Conservation (phyloP, 1,140 invertebrate genomes). For the Agrilus planipennis region DNA sequence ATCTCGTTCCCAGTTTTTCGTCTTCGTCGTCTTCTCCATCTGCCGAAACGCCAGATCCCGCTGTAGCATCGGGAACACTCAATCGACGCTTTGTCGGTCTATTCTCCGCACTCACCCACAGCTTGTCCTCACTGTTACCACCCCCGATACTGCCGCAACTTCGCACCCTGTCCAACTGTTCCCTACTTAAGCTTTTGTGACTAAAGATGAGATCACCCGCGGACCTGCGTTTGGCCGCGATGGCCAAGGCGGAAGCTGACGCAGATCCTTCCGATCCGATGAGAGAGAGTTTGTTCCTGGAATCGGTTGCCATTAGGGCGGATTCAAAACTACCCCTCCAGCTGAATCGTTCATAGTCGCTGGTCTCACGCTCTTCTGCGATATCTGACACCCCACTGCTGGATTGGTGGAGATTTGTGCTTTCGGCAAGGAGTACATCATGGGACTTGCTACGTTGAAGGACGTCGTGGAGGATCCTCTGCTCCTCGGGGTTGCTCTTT, state of each 20-base stretch:
- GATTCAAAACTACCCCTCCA: constrained; percentile 86
- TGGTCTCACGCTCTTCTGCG: constrained; percentile 61
- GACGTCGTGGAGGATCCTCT: constrained; percentile 25
- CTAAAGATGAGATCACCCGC: constrained; percentile 62
- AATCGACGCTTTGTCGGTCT: constrained; percentile 44
- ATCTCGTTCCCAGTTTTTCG: constrained; percentile 39
- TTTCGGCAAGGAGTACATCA: constrained; percentile 53
- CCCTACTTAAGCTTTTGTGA: constrained; percentile 59
- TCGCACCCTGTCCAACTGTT: constrained; percentile 59
- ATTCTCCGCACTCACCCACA: constrained; percentile 38
- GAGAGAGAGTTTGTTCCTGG: constrained; percentile 60
- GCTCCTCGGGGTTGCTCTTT: constrained; percentile 24
- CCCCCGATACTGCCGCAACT: constrained; percentile 71
- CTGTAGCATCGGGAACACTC: constrained; percentile 55
- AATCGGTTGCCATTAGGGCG: constrained; percentile 69
- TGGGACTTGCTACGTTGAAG: constrained; percentile 64
- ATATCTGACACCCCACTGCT: constrained; percentile 38
- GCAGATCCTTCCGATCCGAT: constrained; percentile 52
- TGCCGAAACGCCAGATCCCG: constrained; percentile 47
- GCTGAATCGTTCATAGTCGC: constrained; percentile 77
- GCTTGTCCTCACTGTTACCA: constrained; percentile 44
- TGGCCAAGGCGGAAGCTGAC: constrained; percentile 49
- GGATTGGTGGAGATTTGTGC: constrained; percentile 33
- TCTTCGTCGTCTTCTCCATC: constrained; percentile 54
- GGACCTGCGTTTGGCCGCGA: constrained; percentile 60